phyloP scores from a whole-genome alignment of 2,797 vertebrate species.

The Myotis vivesi region DNA sequence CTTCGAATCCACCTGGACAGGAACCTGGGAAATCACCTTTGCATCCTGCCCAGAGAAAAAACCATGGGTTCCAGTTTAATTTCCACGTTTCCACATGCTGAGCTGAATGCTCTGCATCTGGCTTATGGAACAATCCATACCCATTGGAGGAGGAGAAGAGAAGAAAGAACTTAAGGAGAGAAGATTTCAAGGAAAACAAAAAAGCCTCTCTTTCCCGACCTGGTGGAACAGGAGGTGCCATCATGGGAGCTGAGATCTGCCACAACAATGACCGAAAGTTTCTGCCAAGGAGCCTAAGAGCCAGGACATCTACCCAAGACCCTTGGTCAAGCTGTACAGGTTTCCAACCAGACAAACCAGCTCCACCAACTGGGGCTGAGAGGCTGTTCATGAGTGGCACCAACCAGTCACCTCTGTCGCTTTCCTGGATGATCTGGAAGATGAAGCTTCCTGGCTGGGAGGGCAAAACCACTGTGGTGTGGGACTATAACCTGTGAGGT shows the following conservation, averaged over 20 bases:
- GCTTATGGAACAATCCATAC: background rate
- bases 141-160: background rate
- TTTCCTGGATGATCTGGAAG: slow-evolving; percentile 89
- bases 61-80: too few species aligned
- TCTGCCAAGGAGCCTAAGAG: background rate
- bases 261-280: background rate
- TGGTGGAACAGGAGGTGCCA: background rate
- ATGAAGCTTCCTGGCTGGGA: slow-evolving; percentile 88
- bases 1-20: too few species aligned
- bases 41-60: too few species aligned
- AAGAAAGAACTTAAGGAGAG: background rate
- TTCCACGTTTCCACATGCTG: background rate
- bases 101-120: background rate
- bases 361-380: slow-evolving; percentile 89
- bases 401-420: slow-evolving; percentile 87
- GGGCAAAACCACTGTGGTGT: slow-evolving; percentile 88
- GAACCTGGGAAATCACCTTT: too few species aligned
- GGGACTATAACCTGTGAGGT: slow-evolving; percentile 86
- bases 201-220: background rate
- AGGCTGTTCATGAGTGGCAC: slow-evolving; percentile 91
- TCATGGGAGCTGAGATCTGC: background rate
- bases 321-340: slow-evolving; percentile 86
- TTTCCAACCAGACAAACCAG: slow-evolving; percentile 89
- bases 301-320: background rate
- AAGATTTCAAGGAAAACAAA: background rate